Percentiles rank a stretch among this genome's conserved stretches.
These are phyloP conservation scores for Miichthys miiuy DNA, from an alignment of 2,797 vertebrate species.

Conservation along the genomic window DNA sequence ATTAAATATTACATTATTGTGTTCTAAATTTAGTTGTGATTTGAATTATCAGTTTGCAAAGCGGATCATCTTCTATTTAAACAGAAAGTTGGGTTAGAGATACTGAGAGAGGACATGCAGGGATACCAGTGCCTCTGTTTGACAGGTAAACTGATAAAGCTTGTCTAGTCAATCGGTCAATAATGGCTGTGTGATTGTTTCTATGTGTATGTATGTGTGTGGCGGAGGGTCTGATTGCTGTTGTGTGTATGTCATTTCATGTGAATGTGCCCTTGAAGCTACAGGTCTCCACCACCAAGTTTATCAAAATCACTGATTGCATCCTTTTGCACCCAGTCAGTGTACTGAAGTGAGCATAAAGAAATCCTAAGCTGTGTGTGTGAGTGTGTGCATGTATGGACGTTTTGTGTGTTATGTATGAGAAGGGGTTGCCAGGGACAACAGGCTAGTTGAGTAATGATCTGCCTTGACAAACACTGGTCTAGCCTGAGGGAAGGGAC, in stretches of 20 bases:
- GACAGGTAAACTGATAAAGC: conserved; percentile 37
- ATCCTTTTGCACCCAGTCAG: conserved; percentile 29
- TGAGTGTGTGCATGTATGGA: background rate
- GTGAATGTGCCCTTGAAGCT: conserved; percentile 39
- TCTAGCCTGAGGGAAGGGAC: conserved; percentile 55
- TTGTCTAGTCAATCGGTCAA: conserved; percentile 14
- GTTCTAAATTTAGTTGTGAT: conserved; percentile 57
- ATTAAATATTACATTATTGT: conserved; percentile 59
- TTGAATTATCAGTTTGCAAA: conserved; percentile 48
- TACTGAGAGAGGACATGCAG: conserved; percentile 28
- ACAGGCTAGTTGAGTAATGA: conserved; percentile 66
- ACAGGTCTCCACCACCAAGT: background rate
- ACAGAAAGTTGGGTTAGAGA: conserved; percentile 28
- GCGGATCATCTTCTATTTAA: conserved; percentile 44
- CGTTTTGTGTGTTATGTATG: conserved; percentile 30
- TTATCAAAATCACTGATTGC: conserved; percentile 41
- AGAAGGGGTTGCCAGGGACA: conserved; percentile 62
- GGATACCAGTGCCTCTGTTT: conserved; percentile 22
- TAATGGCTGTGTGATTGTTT: conserved; percentile 15
- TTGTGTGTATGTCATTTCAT: conserved; percentile 4
- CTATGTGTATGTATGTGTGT: background rate
- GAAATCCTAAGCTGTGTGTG: conserved; percentile 15
- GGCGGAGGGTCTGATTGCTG: background rate
- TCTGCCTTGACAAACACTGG: conserved; percentile 67
- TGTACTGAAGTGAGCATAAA: conserved; percentile 24